phyloP scores from a whole-genome alignment of 2,797 vertebrate genomes.

The Hemitrygon akajei region DNA sequence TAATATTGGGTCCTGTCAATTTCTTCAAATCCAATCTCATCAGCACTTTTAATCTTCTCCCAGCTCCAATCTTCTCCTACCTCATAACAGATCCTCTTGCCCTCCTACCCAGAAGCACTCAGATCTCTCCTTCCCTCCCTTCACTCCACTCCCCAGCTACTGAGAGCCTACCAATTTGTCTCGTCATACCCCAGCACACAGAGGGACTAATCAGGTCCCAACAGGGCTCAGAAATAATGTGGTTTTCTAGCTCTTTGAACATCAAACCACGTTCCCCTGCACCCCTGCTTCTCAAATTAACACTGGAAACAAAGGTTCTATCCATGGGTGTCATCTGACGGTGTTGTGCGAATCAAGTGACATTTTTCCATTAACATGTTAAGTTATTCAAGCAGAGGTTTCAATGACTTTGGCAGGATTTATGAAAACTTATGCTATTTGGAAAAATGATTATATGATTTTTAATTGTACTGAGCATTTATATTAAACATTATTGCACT shows the following conservation, averaged over 20 bases:
- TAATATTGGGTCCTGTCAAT: too few species aligned
- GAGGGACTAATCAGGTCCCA: too few species aligned
- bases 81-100: too few species aligned
- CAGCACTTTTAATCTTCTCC: too few species aligned
- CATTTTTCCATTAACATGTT: background rate
- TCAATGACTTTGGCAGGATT: background rate
- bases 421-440: background rate
- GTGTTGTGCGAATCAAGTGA: background rate
- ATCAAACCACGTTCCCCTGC: too few species aligned
- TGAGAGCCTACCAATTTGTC: too few species aligned
- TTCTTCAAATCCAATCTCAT: too few species aligned
- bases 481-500: background rate
- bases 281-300: background rate
- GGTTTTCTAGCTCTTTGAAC: too few species aligned
- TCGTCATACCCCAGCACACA: too few species aligned
- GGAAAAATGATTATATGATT: background rate
- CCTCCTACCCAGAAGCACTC: background rate
- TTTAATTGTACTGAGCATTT: background rate
- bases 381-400: background rate
- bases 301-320: background rate
- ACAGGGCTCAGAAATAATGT: too few species aligned
- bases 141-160: background rate
- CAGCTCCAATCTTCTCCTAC: too few species aligned
- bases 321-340: too few species aligned
- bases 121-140: background rate